Base-by-base conservation (phyloP, 2,113 vertebrate species). In the Lophius piscatorius region DNA sequence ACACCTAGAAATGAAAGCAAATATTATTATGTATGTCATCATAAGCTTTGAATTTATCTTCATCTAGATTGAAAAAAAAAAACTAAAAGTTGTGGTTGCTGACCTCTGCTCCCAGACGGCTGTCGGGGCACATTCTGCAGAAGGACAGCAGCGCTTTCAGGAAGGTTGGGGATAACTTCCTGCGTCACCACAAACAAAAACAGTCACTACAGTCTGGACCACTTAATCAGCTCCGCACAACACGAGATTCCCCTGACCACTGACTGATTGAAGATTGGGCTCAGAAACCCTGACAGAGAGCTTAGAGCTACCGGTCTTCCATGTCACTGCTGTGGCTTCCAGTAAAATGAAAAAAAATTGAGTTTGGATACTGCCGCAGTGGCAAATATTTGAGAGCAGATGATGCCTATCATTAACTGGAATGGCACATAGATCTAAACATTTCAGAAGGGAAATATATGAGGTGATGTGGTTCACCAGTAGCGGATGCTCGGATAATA, bases 61-160 rank as follows among this genome's bases (percentile, higher is more conserved):
- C 20, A 20, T 50, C 4, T n/a, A 14, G 7, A 12, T 12, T 36
- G 4, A 16, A 20, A 39, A 26, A 16, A 40, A n/a, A n/a, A n/a
- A n/a, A n/a, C n/a, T n/a, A n/a, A n/a, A n/a, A n/a, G n/a, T n/a
- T 22, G 39, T n/a, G 38, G 9, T 10, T 9, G 41, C 84, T 88
- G 88, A 99, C 97, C 95, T 99, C 97, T 72, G 93, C 94, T 86
- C 97, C 97, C 74, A 99, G 92, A 61, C 97, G 95, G 83, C 94
- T 98, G 83, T 98, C 97, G 31, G 96, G 94, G 79, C 96, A 98
- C 96, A 96, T 99, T 84, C 93, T 94, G 91, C 96, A 99, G 87
- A 99, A 98, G 71, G 97, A 99, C 44, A 99, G 89, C 29, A 99
- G 91, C 59, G 96, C 96, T 89, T 98, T 97, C 88, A 95, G 96